These are phyloP conservation scores for Teleogryllus oceanicus DNA, from an alignment of 2,888 invertebrate genomes.

Conservation along the genomic window DNA sequence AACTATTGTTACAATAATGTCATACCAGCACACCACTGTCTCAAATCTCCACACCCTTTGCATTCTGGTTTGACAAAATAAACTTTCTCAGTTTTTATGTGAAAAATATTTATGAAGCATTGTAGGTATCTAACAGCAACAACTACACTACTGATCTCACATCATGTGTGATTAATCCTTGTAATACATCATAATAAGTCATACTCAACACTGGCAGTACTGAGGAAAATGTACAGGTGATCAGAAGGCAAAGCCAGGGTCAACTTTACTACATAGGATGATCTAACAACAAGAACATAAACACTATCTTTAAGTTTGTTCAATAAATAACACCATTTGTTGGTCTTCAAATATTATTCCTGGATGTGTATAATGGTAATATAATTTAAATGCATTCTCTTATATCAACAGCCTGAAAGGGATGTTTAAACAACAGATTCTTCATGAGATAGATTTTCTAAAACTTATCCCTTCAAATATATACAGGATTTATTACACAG, in stretches of 20 bases:
- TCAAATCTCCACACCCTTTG: background rate
- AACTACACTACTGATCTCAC: background rate
- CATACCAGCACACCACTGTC: too few species aligned
- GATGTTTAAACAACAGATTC: conserved; percentile 11
- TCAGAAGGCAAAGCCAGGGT: conserved; percentile 8
- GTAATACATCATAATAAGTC: background rate
- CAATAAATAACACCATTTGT: conserved; percentile 9
- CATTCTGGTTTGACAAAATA: background rate
- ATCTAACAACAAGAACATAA: background rate
- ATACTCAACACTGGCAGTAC: conserved; percentile 3
- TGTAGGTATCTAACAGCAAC: background rate
- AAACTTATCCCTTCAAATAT: background rate
- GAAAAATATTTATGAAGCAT: background rate
- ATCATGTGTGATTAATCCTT: background rate
- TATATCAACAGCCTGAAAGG: conserved; percentile 1
- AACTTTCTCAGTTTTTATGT: background rate
- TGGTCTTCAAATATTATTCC: conserved; percentile 7
- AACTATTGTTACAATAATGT: too few species aligned
- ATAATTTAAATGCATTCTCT: conserved; percentile 10
- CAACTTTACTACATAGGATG: background rate
- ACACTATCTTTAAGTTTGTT: conserved; percentile 2
- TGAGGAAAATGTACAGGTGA: conserved; percentile 9
- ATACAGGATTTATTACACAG: background rate
- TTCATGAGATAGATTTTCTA: background rate
- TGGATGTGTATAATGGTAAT: conserved; percentile 9